Evolutionary conservation across 2,113 vertebrate genomes (phyloP), one percentile per base, ranked within the genome.

Genomic region (Lophochroa leadbeateri): DNA sequence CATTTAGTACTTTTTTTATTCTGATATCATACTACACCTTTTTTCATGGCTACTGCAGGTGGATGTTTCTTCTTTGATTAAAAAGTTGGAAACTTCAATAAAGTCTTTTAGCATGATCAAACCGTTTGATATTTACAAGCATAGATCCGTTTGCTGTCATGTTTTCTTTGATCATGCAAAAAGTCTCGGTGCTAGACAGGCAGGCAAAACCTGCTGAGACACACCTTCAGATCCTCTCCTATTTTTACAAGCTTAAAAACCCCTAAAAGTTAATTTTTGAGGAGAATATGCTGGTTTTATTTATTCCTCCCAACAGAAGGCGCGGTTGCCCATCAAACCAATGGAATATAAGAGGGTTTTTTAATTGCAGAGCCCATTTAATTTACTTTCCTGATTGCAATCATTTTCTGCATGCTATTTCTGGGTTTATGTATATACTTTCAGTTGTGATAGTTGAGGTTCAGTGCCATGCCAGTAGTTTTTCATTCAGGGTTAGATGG

Each of bases 81-180:
- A 96, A 96, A 77, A 78, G 65, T 75, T 47, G 17, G 55, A 70
- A 92, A 37, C 69, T 96, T 95, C 94, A 78, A 71, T 65, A 75
- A 96, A 90, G 88, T 90, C 60, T 80, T 90, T 25, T 81, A 85
- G 77, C 23, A 7, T 28, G 94, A 96, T 92, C 94, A 95, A 94
- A 86, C 90, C 31, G 31, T 95, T 97, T 96, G 96, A 96, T 96
- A 95, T 92, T 96, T 96, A 94, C 96, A 89, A 94, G 74, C 57
- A 61, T 82, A 67, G 94, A 87, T 94, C 94, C 53, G 24, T 93
- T 92, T 33, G 35, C 97, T 97, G 97, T 97, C 96, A 97, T 95
- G 94, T 95, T 90, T 90, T 95, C 97, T 97, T 97, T 97, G 97
- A 97, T 97, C 97, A 97, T 1, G 8, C 78, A 94, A 89, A 96